Evolutionary conservation across 2,888 invertebrate genomes (phyloP), one percentile per base, ranked within the genome.

Genomic region (Dioctria rufipes): DNA sequence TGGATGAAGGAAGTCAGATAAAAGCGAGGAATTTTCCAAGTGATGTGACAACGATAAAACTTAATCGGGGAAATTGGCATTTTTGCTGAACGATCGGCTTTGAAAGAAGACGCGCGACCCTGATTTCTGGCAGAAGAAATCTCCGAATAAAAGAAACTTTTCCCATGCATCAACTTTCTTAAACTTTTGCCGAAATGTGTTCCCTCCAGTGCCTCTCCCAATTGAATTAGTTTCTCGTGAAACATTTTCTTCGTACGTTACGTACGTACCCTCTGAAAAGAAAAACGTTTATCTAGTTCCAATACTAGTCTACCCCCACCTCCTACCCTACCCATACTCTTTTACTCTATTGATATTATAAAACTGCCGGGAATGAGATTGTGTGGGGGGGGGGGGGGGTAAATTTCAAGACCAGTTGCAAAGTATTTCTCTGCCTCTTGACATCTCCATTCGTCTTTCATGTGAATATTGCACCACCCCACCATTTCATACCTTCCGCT

Each of bases 71-170:
- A 80, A 82, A 82, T 80, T 81, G 81, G 80, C 80, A 81, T 82
- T 82, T 82, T 82, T 82, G 80, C 78, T 78, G 82, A 82, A 80
- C 82, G 78, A 82, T 82, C 82, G 80, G 80, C 80, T 82, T 82
- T 80, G 71, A 80, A 80, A 81, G 71, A 69, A 77, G 81, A 71
- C 63, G 63, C 77, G 77, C 77, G 77, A 43, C 42, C 69, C 43
- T 77, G 77, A 46, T 46, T 61, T 40, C 46, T 46, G 63, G 49
- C 54, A 77, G 63, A 39, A 63, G 61, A 46, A 77, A 63, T 63
- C 63, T 49, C 49, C 46, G 51, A 77, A 63, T 61, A 77, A 77
- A 77, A 63, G 63, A 77, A 77, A 77, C 77, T 77, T 77, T 77
- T 63, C 77, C 77, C 77, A 77, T 77, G 77, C 77, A 77, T 63